Evolutionary conservation across 2,797 vertebrate species (phyloP).

Genomic region (Falco novaeseelandiae): DNA sequence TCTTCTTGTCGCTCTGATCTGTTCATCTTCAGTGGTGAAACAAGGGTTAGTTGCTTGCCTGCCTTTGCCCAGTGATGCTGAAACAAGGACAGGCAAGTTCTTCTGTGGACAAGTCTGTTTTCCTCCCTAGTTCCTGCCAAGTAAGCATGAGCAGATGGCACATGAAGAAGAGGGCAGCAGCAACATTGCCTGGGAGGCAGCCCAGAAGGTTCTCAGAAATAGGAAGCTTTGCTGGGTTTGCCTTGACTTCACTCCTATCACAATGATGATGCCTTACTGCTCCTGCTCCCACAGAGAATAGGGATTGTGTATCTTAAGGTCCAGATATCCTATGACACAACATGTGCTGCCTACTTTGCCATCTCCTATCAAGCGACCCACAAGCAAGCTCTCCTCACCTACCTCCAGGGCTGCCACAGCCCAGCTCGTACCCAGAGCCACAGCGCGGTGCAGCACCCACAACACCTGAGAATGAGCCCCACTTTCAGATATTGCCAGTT

Average conservation of each 20-base stretch:
- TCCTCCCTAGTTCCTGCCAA: neutral
- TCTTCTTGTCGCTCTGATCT: conserved; percentile 48
- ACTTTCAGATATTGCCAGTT: neutral
- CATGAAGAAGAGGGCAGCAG: neutral
- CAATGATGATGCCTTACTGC: neutral
- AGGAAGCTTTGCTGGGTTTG: neutral
- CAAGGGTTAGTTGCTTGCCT: neutral
- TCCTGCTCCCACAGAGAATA: neutral
- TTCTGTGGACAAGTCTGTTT: neutral
- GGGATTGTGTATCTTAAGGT: neutral
- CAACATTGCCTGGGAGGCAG: neutral
- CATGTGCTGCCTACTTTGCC: neutral
- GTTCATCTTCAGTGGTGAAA: neutral
- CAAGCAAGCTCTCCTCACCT: neutral
- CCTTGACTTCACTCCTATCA: neutral
- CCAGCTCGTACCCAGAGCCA: neutral
- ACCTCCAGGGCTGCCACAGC: neutral
- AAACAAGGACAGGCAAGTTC: neutral
- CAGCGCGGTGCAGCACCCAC: neutral
- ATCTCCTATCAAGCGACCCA: neutral
- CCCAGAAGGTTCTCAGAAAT: neutral
- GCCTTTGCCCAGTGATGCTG: neutral
- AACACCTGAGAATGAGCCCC: neutral
- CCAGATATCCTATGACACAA: neutral
- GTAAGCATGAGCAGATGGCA: neutral